Percentiles rank a stretch among this genome's conserved stretches.
phyloP scores from a whole-genome alignment of 2,888 invertebrate genomes.

The Dynastes grantii region DNA sequence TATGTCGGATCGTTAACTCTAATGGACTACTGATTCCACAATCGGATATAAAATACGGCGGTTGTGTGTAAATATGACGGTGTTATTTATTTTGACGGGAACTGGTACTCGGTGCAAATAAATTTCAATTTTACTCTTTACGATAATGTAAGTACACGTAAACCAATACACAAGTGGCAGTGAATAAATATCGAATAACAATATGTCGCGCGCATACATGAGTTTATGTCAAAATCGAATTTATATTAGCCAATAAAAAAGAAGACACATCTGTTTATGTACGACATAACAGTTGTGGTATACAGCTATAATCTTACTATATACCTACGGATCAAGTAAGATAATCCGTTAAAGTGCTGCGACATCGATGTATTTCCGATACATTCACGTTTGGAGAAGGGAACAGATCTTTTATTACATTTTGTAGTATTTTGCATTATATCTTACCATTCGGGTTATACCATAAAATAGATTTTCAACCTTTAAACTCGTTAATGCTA shows the following conservation, averaged over 20 bases:
- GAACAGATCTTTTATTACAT: slow-evolving; percentile 1
- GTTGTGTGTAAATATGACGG: slow-evolving; percentile 42
- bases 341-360: slow-evolving; percentile 3
- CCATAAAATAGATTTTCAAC: not conserved
- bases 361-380: not conserved
- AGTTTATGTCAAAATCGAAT: slow-evolving; percentile 9
- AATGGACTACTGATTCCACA: slow-evolving; percentile 49
- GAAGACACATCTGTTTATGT: slow-evolving; percentile 14
- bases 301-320: slow-evolving; percentile 3
- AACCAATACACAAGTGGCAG: not conserved
- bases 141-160: slow-evolving; percentile 19
- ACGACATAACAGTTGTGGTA: slow-evolving; percentile 1
- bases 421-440: not conserved
- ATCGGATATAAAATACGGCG: slow-evolving; percentile 44
- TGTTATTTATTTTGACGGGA: slow-evolving; percentile 45
- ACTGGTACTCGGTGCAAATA: slow-evolving; percentile 3
- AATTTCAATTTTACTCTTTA: slow-evolving; percentile 34
- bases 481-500: too few species aligned
- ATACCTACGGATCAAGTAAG: slow-evolving; percentile 7
- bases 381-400: not conserved
- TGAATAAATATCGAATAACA: slow-evolving; percentile 30
- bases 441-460: not conserved
- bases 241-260: slow-evolving; percentile 21
- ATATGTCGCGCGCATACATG: not conserved
- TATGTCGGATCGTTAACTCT: slow-evolving; percentile 48